These are phyloP conservation scores for Cossypha heuglini DNA, from an alignment of 2,797 vertebrate species.

Conservation along the genomic window DNA sequence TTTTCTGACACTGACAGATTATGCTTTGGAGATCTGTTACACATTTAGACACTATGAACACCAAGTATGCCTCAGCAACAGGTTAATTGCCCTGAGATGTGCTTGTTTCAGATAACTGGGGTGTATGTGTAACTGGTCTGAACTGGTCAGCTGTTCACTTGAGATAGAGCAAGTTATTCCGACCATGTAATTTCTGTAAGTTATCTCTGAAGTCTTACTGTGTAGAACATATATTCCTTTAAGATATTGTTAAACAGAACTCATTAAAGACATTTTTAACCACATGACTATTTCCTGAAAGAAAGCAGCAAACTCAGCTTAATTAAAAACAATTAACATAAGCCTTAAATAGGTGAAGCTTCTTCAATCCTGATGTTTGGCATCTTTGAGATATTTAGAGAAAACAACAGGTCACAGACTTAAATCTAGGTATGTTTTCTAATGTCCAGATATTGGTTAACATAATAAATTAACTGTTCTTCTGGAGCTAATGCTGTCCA, in stretches of 20 bases:
- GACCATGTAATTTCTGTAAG: constrained; percentile 26
- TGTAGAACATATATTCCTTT: neutral
- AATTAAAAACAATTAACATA: neutral
- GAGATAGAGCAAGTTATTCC: neutral
- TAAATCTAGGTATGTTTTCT: neutral
- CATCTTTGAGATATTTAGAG: neutral
- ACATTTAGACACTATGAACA: constrained; percentile 34
- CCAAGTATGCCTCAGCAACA: constrained; percentile 58
- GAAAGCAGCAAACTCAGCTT: neutral
- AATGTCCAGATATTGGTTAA: neutral
- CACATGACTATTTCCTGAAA: neutral
- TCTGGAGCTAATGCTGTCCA: neutral
- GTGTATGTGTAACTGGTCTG: constrained; percentile 38
- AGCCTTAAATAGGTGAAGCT: neutral
- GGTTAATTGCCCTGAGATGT: constrained; percentile 45
- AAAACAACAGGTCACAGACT: neutral
- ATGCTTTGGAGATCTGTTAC: constrained; percentile 52
- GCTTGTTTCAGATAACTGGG: constrained; percentile 32
- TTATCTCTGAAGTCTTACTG: neutral
- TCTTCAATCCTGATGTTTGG: neutral
- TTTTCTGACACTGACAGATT: constrained; percentile 52
- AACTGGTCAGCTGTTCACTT: constrained; percentile 45
- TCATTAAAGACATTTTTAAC: neutral
- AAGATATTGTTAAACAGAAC: neutral
- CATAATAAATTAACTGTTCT: neutral